These are phyloP conservation scores for Diarsia brunnea DNA, from an alignment of 2,888 invertebrate species.

Conservation along the genomic window DNA sequence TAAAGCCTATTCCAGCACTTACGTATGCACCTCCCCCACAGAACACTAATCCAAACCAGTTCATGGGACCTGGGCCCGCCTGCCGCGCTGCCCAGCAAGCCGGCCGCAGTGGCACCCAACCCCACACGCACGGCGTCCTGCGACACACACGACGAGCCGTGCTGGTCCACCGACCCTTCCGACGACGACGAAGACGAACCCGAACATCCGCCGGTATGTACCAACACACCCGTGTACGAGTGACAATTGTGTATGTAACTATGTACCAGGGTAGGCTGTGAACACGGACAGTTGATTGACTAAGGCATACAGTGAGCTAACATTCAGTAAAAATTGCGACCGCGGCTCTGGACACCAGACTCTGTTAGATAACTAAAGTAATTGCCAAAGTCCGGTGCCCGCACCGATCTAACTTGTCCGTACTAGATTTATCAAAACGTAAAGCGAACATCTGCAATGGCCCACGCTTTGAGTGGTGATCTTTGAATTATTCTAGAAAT, in stretches of 20 bases:
- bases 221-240: neutral
- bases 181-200: slow-evolving; percentile 97
- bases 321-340: neutral
- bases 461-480: neutral
- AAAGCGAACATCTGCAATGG: neutral
- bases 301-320: neutral
- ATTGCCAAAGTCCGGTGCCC: neutral
- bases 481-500: neutral
- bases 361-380: neutral
- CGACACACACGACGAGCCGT: slow-evolving; percentile 93
- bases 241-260: slow-evolving; percentile 1
- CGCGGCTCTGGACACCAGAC: neutral
- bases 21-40: slow-evolving; percentile 70
- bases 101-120: slow-evolving; percentile 68
- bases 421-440: neutral
- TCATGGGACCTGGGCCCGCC: slow-evolving; percentile 92
- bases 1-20: neutral
- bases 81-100: slow-evolving; percentile 74
- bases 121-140: slow-evolving; percentile 82
- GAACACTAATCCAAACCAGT: slow-evolving; percentile 94
- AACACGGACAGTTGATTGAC: slow-evolving; percentile 37
- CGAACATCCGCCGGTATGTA: slow-evolving; percentile 90
- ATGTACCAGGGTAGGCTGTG: neutral
- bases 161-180: slow-evolving; percentile 98
- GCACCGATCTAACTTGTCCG: neutral